Percentiles rank a stretch among this genome's conserved stretches.
phyloP scores from a whole-genome alignment of 2,888 invertebrate species.

The Copidosoma aretas region DNA sequence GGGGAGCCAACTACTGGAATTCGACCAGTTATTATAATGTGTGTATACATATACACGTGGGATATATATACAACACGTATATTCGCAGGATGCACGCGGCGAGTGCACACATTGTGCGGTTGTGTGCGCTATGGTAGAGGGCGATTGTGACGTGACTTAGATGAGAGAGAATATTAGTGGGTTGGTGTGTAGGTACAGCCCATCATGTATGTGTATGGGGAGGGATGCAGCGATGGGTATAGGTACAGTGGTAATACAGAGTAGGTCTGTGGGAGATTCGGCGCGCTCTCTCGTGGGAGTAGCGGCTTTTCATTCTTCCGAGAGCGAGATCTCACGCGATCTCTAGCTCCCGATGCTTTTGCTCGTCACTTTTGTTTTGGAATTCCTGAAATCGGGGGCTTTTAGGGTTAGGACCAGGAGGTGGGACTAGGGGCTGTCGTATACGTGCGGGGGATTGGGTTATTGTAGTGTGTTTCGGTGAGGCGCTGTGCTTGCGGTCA shows the following conservation, averaged over 20 bases:
- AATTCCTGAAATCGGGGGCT: too few relatives aligned
- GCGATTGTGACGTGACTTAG: conserved; percentile 18
- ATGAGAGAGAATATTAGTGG: conserved; percentile 16
- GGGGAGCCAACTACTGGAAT: conserved; percentile 60
- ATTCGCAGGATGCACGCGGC: background rate
- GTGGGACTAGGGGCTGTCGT: too few relatives aligned
- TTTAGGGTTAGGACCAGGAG: too few relatives aligned
- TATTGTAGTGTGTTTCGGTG: too few relatives aligned
- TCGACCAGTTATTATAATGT: conserved; percentile 59
- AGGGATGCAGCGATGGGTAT: too few relatives aligned
- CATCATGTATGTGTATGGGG: too few relatives aligned
- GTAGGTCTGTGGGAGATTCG: conserved; percentile 6
- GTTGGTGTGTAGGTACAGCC: conserved; percentile 1
- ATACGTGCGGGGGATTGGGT: too few relatives aligned
- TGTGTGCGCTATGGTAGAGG: background rate
- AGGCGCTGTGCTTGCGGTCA: too few relatives aligned
- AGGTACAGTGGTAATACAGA: too few relatives aligned
- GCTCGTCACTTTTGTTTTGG: too few relatives aligned
- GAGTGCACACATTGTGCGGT: background rate
- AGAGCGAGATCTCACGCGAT: conserved; percentile 19
- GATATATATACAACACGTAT: conserved; percentile 17
- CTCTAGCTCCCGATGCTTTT: background rate
- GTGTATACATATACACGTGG: background rate
- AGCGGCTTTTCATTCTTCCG: conserved; percentile 24
- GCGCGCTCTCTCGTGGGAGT: conserved; percentile 23